Percentiles rank a stretch among this genome's conserved stretches.
Conservation (phyloP, 92 coral and sea anemone genomes). For the Porites cylindrica region DNA sequence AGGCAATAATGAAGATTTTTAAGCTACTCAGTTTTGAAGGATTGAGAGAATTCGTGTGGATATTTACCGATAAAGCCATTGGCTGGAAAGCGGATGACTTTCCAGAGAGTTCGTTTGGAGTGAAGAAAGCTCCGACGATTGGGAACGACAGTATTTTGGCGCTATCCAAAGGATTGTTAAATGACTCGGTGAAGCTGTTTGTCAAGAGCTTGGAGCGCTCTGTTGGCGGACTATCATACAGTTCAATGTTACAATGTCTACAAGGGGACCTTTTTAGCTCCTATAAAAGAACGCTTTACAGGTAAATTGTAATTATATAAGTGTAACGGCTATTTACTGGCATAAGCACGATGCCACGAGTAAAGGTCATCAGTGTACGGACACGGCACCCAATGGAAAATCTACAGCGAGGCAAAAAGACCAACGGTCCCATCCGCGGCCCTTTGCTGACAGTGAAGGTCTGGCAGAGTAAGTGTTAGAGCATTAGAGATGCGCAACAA, state of each 20-base stretch:
- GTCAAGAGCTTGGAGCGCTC: constrained; percentile 7
- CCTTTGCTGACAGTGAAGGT: background rate
- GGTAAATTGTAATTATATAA: constrained; percentile 14
- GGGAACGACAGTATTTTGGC: constrained; percentile 1
- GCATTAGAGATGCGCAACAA: no score
- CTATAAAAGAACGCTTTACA: constrained; percentile 49
- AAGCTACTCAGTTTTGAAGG: constrained; percentile 57
- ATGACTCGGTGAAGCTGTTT: constrained; percentile 43
- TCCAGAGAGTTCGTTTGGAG: constrained; percentile 75
- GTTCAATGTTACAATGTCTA: background rate
- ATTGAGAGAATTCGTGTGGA: constrained; percentile 70
- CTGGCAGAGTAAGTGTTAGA: no score
- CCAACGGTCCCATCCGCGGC: background rate
- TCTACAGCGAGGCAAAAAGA: background rate
- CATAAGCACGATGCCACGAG: no score
- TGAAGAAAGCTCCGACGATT: constrained; percentile 41
- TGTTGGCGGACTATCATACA: background rate
- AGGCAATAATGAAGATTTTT: constrained; percentile 49
- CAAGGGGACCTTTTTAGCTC: constrained; percentile 4
- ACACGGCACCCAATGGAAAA: background rate
- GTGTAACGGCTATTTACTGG: background rate
- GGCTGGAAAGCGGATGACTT: constrained; percentile 38
- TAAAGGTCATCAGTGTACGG: background rate
- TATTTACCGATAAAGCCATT: constrained; percentile 72
- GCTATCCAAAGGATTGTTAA: constrained; percentile 32